Base-by-base conservation (phyloP, 1,140 invertebrate genomes). In the Atta cephalotes region DNA sequence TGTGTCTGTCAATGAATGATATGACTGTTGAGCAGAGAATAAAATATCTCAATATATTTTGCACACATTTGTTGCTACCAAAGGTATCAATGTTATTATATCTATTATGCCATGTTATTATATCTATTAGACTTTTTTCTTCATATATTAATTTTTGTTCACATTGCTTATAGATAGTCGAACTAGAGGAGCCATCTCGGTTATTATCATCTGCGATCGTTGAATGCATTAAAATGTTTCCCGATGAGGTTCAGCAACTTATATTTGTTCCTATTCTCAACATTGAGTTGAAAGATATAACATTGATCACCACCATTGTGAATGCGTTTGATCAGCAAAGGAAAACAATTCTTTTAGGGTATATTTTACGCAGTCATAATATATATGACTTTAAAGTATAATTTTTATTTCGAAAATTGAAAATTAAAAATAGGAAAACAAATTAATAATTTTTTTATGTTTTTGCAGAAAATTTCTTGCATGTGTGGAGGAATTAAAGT, bases 211-310 rank as follows among this genome's bases (percentile, higher is more conserved):
- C 88, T 18, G 82, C 60, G 60, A 85, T 93, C 12, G 56, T 14
- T 6, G 91, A 93, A 85, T 87, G 87, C 10, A 53, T 86, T 14
- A 77, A 88, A 56, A 91, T 90, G 76, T 93, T 92, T 89, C 92
- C 92, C 16, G 88, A 93, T 35, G 93, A 93, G 82, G 49, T 94
- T 1, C 78, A 89, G 62, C 87, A 91, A n/a, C 91, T 91, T 3
- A 88, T 94, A 70, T 90, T 91, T 51, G 62, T 90, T 70, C 93
- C 93, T 10, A 49, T 92, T 12, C 49, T 93, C 28, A 92, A 92
- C 84, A 10, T 49, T 21, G 87, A 93, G 39, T 77, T 93, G n/a
- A 92, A 88, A 74, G 91, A 93, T 21, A 66, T 68, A 77, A 89
- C 91, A n/a, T 66, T 87, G 18, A 65, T 93, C 9, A 81, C 35